Base-by-base conservation (phyloP, 2,113 vertebrate species). In the Perca flavescens region DNA sequence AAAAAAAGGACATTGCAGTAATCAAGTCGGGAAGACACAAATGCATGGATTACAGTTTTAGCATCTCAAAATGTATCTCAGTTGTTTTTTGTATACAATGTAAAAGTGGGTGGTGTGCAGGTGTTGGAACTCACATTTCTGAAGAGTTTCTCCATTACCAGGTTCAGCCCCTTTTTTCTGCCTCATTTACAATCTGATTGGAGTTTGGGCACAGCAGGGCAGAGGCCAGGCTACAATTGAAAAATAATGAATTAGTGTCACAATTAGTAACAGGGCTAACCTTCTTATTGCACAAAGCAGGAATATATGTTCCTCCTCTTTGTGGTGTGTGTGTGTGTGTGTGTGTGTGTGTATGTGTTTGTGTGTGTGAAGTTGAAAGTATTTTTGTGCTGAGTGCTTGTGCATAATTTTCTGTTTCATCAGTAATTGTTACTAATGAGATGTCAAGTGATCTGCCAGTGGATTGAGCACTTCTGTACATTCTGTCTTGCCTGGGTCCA, bases 161-260 rank as follows among this genome's bases (percentile, higher is more conserved):
- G 71, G 85, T 82, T 85, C 81, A 91, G 79, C 61, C 63, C 74
- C 77, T 80, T 91, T 74, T 92, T 90, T 88, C 91, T 90, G 93
- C 91, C 91, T 95, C 90, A 93, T 95, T 94, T 94, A 82, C 73
- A 84, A 89, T 79, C 80, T 93, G 93, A 94, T 93, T 94, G 86
- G 92, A 92, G 90, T 92, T 88, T 84, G 86, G 80, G 86, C 76
- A 62, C 76, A 75, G 79, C 77, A 84, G 87, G 74, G 79, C 74
- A 84, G 86, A 92, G 91, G 91, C 90, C 92, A 88, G 67, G 49
- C 77, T 89, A 64, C 91, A 90, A 94, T 93, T 92, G 40, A 43
- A 43, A 43, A 43, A 93, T 93, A 92, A 94, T 94, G 85, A 94
- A 94, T 92, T 81, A 91, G 91, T 85, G 83, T 91, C 87, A 92